Conservation (phyloP, 2,797 vertebrate species). For the Phrynocephalus guinanensis region DNA sequence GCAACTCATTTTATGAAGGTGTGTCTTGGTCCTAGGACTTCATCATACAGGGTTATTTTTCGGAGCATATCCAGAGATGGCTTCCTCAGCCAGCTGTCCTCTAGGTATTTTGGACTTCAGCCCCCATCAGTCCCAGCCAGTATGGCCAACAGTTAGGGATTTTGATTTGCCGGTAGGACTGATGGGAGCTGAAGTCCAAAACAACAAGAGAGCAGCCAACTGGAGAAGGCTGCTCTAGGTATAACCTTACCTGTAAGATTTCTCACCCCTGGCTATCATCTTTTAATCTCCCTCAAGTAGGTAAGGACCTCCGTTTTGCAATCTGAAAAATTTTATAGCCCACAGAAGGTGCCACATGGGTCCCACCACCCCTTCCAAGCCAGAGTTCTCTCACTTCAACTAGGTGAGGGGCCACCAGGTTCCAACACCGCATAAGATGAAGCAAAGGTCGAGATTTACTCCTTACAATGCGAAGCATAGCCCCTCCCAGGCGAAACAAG, state of each 20-base stretch:
- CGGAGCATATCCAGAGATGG: not conserved
- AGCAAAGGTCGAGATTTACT: slow-evolving; percentile 89
- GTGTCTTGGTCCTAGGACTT: not conserved
- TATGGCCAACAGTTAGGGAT: not conserved
- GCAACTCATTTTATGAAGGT: not conserved
- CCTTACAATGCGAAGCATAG: slow-evolving; percentile 91
- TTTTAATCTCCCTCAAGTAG: not conserved
- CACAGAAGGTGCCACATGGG: no score
- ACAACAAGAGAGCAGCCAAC: not conserved
- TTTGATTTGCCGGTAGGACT: not conserved
- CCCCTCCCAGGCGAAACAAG: slow-evolving; percentile 93
- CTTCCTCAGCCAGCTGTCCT: not conserved
- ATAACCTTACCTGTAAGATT: not conserved
- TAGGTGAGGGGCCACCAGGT: slow-evolving; percentile 93
- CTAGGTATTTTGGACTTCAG: not conserved
- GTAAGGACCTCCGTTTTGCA: not conserved
- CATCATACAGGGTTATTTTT: not conserved
- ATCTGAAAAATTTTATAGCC: not conserved
- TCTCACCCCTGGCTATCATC: not conserved
- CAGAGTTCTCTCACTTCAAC: slow-evolving; percentile 84
- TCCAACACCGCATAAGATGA: slow-evolving; percentile 95
- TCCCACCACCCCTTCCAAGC: not conserved
- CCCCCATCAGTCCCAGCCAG: not conserved
- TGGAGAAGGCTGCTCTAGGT: not conserved
- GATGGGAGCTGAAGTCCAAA: not conserved